Conservation (phyloP, 2,113 vertebrate genomes). For the Empidonax alnorum region DNA sequence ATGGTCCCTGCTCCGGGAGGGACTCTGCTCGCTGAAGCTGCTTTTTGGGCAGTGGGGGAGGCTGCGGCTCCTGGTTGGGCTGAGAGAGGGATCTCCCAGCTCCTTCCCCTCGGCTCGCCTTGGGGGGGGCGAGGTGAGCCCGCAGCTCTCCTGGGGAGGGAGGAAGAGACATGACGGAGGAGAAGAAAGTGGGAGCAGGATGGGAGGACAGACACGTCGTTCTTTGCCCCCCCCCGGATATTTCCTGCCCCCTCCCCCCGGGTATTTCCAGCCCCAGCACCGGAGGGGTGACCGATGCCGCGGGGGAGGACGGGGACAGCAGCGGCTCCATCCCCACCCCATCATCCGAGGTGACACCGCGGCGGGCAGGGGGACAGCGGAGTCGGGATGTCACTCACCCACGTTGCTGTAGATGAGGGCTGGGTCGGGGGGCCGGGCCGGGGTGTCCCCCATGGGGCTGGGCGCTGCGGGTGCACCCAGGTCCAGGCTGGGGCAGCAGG, state of each 20-base stretch:
- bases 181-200: too few relatives aligned
- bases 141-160: slow-evolving; percentile 50
- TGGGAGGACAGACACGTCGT: rapidly evolving
- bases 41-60: slow-evolving; percentile 82
- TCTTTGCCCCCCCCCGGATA: rapidly evolving
- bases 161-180: not conserved
- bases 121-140: slow-evolving; percentile 49
- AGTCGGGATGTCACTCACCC: not conserved
- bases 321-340: too few relatives aligned
- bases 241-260: not conserved
- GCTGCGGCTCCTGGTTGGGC: not conserved
- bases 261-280: rapidly evolving
- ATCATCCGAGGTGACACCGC: rapidly evolving
- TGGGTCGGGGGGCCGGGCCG: not conserved
- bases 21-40: slow-evolving; percentile 75
- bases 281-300: rapidly evolving
- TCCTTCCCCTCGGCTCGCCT: slow-evolving; percentile 16
- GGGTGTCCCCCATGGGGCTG: not conserved
- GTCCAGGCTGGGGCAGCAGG: not conserved
- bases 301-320: not conserved
- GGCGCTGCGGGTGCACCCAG: not conserved
- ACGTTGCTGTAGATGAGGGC: slow-evolving; percentile 59
- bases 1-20: slow-evolving; percentile 46
- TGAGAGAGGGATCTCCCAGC: not conserved
- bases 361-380: rapidly evolving